phyloP scores from a whole-genome alignment of 2,113 vertebrate species.

The Prionailurus bengalensis region DNA sequence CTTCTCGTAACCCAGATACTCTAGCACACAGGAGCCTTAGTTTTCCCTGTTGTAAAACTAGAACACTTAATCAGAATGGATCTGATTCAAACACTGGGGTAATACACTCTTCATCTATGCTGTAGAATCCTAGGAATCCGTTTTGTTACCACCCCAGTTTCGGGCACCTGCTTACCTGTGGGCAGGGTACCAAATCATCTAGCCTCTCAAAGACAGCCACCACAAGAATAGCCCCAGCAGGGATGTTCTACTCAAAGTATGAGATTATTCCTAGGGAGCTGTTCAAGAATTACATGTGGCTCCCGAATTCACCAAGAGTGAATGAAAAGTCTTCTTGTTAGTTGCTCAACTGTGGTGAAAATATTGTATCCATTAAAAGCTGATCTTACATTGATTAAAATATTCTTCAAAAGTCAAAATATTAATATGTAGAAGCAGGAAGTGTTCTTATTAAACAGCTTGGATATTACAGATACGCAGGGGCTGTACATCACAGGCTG shows the following conservation, averaged over 20 bases:
- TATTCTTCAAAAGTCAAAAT: background rate
- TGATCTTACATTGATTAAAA: background rate
- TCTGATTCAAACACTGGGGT: background rate
- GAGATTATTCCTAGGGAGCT: background rate
- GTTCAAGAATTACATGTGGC: background rate
- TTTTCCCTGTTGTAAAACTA: background rate
- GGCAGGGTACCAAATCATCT: background rate
- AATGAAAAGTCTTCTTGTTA: background rate
- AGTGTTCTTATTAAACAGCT: background rate
- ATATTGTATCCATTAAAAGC: background rate
- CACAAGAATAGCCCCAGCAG: background rate
- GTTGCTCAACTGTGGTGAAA: background rate
- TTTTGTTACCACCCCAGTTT: background rate
- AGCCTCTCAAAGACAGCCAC: background rate
- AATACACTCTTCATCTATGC: background rate
- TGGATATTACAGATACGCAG: background rate
- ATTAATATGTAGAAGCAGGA: background rate
- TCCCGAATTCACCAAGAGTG: background rate
- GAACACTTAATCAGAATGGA: background rate
- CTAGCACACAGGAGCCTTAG: background rate
- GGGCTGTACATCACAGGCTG: background rate
- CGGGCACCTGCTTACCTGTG: background rate
- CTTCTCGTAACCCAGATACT: background rate
- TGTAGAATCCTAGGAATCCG: background rate
- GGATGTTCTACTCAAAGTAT: background rate